Evolutionary conservation across 2,797 vertebrate genomes (phyloP), one percentile per base, ranked within the genome.

Genomic region (Epinephelus coioides): DNA sequence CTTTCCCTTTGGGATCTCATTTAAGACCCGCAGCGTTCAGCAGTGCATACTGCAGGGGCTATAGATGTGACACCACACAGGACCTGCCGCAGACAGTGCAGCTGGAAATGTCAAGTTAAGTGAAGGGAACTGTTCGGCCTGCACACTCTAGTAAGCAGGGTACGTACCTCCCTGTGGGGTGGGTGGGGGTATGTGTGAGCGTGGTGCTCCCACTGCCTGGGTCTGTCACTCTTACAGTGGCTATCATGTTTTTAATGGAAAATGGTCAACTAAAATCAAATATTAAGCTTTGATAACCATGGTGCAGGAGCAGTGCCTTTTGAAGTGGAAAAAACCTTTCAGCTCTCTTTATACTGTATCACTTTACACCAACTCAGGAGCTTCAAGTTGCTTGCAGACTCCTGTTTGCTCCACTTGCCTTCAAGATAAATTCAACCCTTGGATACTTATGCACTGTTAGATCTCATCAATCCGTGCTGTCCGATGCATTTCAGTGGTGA

Each of bases 1-100:
- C 80, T 88, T 92, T 91, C 93, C 96, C 95, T 91, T 82, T 88
- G 95, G 95, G 96, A 96, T 93, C 94, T 95, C 94, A 95, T 96
- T 96, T 96, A 94, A 92, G 92, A 88, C 92, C 88, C 67, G 21
- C 88, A 65, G 91, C 90, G 78, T 88, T 94, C 91, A 88, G 89
- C 84, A 79, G 89, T 90, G 93, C 92, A 86, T 86, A 82, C 89
- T 76, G 73, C 80, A 62, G 83, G 86, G 82, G 85, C 88, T 88
- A 27, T 76, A 82, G 89, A 94, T 90, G 94, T 92, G 92, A 95
- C 92, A 94, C 88, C 56, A 25, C 82, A 68, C 82, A 89, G 87
- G 87, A 91, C 91, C 92, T 60, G 79, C 87, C 70, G 67, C 91
- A 92, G 94, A 93, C 91, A 88, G 77, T 84, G 92, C 92, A 88